phyloP scores from a whole-genome alignment of 1,140 invertebrate genomes.

The Eumeta japonica region DNA sequence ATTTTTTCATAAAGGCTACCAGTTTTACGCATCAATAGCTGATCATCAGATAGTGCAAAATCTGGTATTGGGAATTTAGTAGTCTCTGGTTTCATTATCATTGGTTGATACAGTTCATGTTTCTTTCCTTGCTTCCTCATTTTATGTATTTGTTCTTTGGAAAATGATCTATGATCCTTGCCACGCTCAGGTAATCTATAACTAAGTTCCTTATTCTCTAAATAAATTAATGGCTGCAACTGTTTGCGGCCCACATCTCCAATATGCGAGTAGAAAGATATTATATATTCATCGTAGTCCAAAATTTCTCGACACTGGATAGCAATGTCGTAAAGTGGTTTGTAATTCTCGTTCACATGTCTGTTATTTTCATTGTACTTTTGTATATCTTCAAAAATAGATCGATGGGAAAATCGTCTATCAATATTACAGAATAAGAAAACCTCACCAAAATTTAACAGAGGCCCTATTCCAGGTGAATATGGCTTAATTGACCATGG shows the following conservation, averaged over 20 bases:
- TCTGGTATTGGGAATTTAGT: slow-evolving; percentile 21
- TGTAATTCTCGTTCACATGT: slow-evolving; percentile 9
- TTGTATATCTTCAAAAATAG: slow-evolving; percentile 14
- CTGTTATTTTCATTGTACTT: slow-evolving; percentile 13
- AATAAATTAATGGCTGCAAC: slow-evolving; percentile 13
- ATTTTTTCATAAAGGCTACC: slow-evolving; percentile 13
- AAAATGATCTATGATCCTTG: slow-evolving; percentile 7
- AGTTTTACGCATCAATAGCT: slow-evolving; percentile 17
- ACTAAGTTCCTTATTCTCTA: slow-evolving; percentile 9
- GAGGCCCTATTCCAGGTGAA: slow-evolving; percentile 6
- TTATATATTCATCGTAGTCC: slow-evolving; percentile 20
- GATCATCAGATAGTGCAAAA: slow-evolving; percentile 29
- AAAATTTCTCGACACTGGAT: slow-evolving; percentile 13
- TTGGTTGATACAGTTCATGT: slow-evolving; percentile 11
- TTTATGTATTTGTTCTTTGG: slow-evolving; percentile 11
- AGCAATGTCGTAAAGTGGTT: slow-evolving; percentile 11
- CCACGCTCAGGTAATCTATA: slow-evolving; percentile 12
- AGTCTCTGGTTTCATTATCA: slow-evolving; percentile 13
- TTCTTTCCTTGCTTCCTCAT: slow-evolving; percentile 15
- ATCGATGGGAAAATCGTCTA: slow-evolving; percentile 10
- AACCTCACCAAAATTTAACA: slow-evolving; percentile 11
- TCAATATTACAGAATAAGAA: slow-evolving; percentile 8
- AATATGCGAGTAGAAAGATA: slow-evolving; percentile 12
- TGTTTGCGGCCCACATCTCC: slow-evolving; percentile 13
- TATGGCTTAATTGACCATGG: slow-evolving; percentile 15